Conservation (phyloP, 2,888 invertebrate genomes). For the Noctua comes region DNA sequence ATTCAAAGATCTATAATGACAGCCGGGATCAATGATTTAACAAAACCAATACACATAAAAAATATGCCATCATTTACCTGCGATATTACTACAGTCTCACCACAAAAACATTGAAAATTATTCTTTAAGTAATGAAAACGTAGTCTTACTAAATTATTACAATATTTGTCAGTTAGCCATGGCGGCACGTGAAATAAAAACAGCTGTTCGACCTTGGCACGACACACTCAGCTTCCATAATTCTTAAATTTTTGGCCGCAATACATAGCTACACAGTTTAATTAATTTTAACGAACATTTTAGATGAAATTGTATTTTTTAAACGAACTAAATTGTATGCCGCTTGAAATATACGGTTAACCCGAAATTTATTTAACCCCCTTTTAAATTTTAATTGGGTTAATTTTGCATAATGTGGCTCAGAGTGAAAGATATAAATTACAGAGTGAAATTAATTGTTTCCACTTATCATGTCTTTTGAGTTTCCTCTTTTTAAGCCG, state of each 20-base stretch:
- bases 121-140: constrained; percentile 15
- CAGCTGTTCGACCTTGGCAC: constrained; percentile 61
- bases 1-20: background rate
- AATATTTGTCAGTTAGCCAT: constrained; percentile 38
- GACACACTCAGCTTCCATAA: constrained; percentile 45
- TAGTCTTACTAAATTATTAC: constrained; percentile 5
- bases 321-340: background rate
- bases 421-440: constrained; percentile 23
- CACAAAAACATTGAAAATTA: background rate
- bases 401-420: constrained; percentile 14
- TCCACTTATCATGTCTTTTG: constrained; percentile 11
- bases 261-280: constrained; percentile 1
- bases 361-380: background rate
- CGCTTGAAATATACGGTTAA: background rate
- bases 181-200: constrained; percentile 52
- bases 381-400: constrained; percentile 7
- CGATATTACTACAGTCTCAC: background rate
- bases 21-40: background rate
- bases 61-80: background rate
- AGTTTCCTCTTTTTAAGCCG: constrained; percentile 7
- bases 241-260: constrained; percentile 43
- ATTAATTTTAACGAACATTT: constrained; percentile 27
- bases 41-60: background rate
- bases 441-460: constrained; percentile 40
- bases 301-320: background rate